These are phyloP conservation scores for Balaeniceps rex DNA, from an alignment of 2,113 vertebrate genomes.

Conservation along the genomic window DNA sequence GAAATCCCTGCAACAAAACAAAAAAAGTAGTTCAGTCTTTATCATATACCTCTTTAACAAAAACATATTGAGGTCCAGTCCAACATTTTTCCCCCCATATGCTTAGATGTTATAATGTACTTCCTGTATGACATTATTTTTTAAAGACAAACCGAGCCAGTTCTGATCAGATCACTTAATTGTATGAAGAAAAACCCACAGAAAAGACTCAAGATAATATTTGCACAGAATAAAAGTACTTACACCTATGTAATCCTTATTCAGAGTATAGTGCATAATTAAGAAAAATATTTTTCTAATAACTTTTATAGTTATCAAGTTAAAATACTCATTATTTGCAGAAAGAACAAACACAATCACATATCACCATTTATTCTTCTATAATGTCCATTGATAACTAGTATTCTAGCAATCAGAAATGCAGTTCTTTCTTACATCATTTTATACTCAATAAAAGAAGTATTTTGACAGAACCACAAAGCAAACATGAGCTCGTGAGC, in stretches of 20 bases:
- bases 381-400: neutral
- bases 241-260: neutral
- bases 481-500: too few relatives aligned
- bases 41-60: constrained; percentile 29
- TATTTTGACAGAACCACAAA: neutral
- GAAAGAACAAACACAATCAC: neutral
- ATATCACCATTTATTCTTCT: neutral
- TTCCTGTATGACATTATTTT: neutral
- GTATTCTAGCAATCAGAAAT: neutral
- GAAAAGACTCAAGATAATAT: neutral
- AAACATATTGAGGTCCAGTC: neutral
- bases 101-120: neutral
- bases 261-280: neutral
- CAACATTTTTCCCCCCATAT: neutral
- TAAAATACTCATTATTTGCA: neutral
- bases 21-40: constrained; percentile 68
- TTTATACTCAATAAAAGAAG: neutral
- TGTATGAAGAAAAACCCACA: neutral
- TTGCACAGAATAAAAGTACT: neutral
- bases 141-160: neutral
- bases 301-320: neutral
- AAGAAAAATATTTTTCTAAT: neutral
- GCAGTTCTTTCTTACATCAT: neutral
- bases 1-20: constrained; percentile 88
- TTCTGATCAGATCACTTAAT: neutral